Evolutionary conservation across 2,113 vertebrate species (phyloP).

Genomic region (pig (Sus scrofa)): DNA sequence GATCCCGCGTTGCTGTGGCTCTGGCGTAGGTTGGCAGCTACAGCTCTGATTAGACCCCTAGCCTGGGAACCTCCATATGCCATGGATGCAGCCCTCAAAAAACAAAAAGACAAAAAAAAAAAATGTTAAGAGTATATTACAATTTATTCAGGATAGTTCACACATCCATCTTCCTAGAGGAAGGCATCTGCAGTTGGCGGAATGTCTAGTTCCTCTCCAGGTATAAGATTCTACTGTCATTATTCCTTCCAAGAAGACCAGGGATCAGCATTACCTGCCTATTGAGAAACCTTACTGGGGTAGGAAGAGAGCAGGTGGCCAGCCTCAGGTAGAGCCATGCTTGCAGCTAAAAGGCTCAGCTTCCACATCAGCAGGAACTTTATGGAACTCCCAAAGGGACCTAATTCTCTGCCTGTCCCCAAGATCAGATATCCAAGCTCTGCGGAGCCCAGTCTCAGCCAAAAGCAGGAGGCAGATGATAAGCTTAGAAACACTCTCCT

Average conservation of each 20-base stretch:
- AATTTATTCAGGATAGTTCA: constrained; percentile 3
- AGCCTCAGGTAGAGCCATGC: neutral
- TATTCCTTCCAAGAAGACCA: constrained; percentile 24
- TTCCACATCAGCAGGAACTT: constrained; percentile 23
- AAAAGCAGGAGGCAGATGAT: neutral
- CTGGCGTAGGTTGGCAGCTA: no score
- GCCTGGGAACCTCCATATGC: no score
- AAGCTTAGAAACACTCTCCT: neutral
- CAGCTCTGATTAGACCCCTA: no score
- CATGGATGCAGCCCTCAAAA: no score
- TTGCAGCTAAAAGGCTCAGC: constrained; percentile 1
- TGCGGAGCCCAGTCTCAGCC: neutral
- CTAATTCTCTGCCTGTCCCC: neutral
- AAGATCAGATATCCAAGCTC: constrained; percentile 44
- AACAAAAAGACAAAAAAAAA: no score
- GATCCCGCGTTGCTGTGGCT: no score
- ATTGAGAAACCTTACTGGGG: neutral
- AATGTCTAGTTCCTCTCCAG: neutral
- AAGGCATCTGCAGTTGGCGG: neutral
- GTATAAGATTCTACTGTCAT: constrained; percentile 10
- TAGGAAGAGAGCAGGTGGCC: constrained; percentile 27
- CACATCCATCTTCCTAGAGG: neutral
- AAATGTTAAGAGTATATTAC: neutral
- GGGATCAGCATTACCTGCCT: neutral
- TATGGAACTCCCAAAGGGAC: constrained; percentile 32